These are phyloP conservation scores for Phainopepla nitens DNA, from an alignment of 2,113 vertebrate genomes.

Conservation along the genomic window DNA sequence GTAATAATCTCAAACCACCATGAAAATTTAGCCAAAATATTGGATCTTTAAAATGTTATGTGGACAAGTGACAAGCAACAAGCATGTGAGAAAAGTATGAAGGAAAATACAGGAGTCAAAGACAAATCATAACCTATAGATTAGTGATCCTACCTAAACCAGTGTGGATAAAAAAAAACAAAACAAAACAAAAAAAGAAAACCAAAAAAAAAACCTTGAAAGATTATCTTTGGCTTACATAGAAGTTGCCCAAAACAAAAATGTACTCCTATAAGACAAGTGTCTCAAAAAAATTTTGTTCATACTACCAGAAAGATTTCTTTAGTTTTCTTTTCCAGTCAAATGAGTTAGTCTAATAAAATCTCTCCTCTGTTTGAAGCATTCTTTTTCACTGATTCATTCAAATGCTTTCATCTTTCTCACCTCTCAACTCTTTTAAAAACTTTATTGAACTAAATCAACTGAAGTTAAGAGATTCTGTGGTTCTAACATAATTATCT, in stretches of 20 bases:
- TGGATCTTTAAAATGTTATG: neutral
- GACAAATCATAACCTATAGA: neutral
- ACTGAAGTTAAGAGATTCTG: neutral
- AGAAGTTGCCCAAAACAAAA: neutral
- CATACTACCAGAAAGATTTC: neutral
- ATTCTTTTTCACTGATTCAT: neutral
- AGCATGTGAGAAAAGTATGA: neutral
- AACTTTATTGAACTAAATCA: neutral
- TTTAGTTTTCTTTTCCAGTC: neutral
- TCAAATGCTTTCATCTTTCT: neutral
- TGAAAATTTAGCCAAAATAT: neutral
- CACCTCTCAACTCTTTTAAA: neutral
- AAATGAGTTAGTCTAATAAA: neutral
- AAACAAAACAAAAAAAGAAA: neutral
- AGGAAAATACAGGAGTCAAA: neutral
- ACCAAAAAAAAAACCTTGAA: accelerated
- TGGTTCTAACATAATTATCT: neutral
- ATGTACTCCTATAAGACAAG: neutral
- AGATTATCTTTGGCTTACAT: neutral
- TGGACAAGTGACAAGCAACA: neutral
- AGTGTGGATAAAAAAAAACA: no score
- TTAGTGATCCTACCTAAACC: neutral
- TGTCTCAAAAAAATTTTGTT: neutral
- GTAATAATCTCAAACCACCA: neutral
- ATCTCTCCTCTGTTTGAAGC: neutral